A percentile compares a stretch with the other conserved stretches of the same genome.
Evolutionary conservation across 2,888 invertebrate genomes (phyloP).

Genomic region (Watsonalla cultraria): DNA sequence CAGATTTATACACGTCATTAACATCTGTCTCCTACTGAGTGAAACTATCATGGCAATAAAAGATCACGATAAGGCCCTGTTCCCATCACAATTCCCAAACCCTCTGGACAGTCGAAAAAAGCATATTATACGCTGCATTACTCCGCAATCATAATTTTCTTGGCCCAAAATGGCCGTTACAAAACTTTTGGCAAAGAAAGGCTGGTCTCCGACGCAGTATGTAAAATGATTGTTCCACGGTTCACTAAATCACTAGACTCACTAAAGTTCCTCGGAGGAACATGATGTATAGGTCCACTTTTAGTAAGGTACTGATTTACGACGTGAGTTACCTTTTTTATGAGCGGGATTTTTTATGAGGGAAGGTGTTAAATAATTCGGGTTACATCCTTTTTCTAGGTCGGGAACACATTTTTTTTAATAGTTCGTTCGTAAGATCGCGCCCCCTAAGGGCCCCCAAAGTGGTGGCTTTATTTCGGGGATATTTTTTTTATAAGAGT

Average conservation of each 20-base stretch:
- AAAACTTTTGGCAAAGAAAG: not conserved
- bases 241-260: slow-evolving; percentile 15
- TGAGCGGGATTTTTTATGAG: slow-evolving; percentile 6
- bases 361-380: not conserved
- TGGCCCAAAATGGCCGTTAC: not conserved
- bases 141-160: not conserved
- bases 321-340: slow-evolving; percentile 10
- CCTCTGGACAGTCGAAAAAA: too few relatives aligned
- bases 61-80: too few relatives aligned
- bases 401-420: not conserved
- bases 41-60: too few relatives aligned
- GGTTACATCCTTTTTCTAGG: not conserved
- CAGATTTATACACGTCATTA: too few relatives aligned
- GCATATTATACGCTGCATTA: not conserved
- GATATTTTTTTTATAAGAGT: too few relatives aligned
- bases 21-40: too few relatives aligned
- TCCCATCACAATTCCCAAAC: too few relatives aligned
- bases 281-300: slow-evolving; percentile 9
- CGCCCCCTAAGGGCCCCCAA: too few relatives aligned
- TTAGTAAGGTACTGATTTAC: slow-evolving; percentile 9
- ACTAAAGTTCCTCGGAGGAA: slow-evolving; percentile 4
- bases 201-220: slow-evolving; percentile 5
- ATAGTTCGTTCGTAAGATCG: too few relatives aligned
- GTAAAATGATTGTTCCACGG: slow-evolving; percentile 12
- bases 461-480: too few relatives aligned